Evolutionary conservation across 2,888 invertebrate genomes (phyloP).

Genomic region (Atethmia centrago): DNA sequence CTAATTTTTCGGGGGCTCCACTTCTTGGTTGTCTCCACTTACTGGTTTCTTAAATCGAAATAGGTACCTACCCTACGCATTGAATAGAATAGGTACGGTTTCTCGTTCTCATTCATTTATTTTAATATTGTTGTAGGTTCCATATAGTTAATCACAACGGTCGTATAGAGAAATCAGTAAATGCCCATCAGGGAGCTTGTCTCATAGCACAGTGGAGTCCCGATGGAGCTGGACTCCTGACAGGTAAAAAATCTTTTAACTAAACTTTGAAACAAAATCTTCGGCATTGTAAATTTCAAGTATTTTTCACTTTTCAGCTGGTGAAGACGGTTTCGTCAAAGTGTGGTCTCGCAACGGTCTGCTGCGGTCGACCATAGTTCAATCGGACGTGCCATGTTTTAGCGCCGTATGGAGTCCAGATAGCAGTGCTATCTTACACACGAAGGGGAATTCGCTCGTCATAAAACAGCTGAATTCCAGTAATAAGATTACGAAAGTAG

Average conservation of each 20-base stretch:
- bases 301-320: slow-evolving; percentile 90
- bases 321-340: slow-evolving; percentile 99
- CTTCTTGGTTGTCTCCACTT: too few species aligned
- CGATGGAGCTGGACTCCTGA: slow-evolving; percentile 98
- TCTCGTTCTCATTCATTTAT: not conserved
- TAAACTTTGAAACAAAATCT: not conserved
- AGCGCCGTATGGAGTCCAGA: slow-evolving; percentile 96
- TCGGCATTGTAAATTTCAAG: too few species aligned
- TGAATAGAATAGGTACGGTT: not conserved
- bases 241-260: slow-evolving; percentile 90
- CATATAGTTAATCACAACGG: slow-evolving; percentile 97
- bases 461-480: slow-evolving; percentile 94
- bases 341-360: slow-evolving; percentile 99
- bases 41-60: not conserved
- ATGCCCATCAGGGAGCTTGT: slow-evolving; percentile 98
- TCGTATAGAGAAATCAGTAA: slow-evolving; percentile 97
- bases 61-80: not conserved
- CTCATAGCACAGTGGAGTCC: slow-evolving; percentile 97
- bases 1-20: too few species aligned
- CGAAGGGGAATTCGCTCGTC: slow-evolving; percentile 92
- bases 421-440: slow-evolving; percentile 92
- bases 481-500: slow-evolving; percentile 93
- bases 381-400: slow-evolving; percentile 95
- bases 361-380: slow-evolving; percentile 96
- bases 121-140: slow-evolving; percentile 90